Base-by-base conservation (phyloP, 2,113 vertebrate genomes). In the Meleagris gallopavo region DNA sequence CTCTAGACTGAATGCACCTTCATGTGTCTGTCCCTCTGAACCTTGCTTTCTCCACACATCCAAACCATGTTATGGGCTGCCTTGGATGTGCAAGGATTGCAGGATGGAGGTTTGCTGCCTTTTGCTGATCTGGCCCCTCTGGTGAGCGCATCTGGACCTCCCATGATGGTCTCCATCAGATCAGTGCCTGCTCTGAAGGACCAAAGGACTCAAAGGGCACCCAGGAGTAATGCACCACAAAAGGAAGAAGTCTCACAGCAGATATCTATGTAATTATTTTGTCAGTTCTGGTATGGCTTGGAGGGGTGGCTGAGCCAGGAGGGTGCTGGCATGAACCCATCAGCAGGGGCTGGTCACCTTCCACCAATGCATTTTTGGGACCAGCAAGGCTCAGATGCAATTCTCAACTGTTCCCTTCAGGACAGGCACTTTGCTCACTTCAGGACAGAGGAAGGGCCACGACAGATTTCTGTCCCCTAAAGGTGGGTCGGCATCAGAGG, bases 1-100 rank as follows among this genome's bases (percentile, higher is more conserved):
- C 91, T 97, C 95, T 66, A 95, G 91, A 74, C 61, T 78, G 61
- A 77, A 88, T n/a, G 25, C 21, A 60, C 61, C 32, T 82, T 73
- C 87, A 72, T 3, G 5, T 2, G 0, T 30, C 58, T 76, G 80
- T 75, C 29, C 88, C 88, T 84, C 80, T 86, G 90, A 75, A 13
- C 76, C 40, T 21, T 84, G 85, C 52, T 40, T 38, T 72, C 65
- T n/a, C 43, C 2, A 6, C 62, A 67, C 62, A 75, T 48, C 81
- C 71, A 58, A 11, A 13, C 22, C 27, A 41, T 0, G 0, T 11
- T 66, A 32, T 16, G 66, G 58, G 62, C 57, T 73, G 77, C 7
- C 74, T 50, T 0, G 2, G 66, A 65, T 50, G 38, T 52, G 55
- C 45, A 81, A 81, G 84, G 60, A 66, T 48, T 85, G 79, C 67